Evolutionary conservation across 2,888 invertebrate species (phyloP).

Genomic region (Julus scanicus): DNA sequence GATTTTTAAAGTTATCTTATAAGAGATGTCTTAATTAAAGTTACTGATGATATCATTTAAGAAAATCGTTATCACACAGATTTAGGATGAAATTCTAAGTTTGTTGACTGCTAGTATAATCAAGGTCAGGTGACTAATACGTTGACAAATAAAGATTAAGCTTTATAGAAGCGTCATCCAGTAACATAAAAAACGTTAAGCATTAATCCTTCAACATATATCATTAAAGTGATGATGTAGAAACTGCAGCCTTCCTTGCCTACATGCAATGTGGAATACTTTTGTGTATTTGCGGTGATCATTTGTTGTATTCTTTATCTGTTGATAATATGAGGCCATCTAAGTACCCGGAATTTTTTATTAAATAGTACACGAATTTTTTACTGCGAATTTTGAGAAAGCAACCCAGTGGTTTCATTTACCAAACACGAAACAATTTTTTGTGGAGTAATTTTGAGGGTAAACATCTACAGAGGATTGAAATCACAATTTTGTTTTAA

Average conservation of each 20-base stretch:
- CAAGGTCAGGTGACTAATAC: too few relatives aligned
- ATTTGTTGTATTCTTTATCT: neutral
- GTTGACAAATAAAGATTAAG: too few relatives aligned
- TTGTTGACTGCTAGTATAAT: neutral
- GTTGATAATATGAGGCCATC: slow-evolving; percentile 8
- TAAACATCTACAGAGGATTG: neutral
- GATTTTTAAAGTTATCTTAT: neutral
- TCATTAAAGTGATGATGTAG: neutral
- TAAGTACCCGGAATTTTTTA: neutral
- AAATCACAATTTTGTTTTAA: neutral
- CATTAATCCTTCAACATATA: neutral
- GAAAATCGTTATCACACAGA: too few relatives aligned
- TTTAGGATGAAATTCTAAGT: neutral
- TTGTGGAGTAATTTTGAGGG: neutral
- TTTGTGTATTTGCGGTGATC: neutral
- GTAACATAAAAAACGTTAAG: neutral
- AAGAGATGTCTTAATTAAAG: neutral
- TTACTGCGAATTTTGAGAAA: neutral
- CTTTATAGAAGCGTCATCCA: too few relatives aligned
- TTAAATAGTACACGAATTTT: neutral
- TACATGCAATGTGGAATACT: neutral
- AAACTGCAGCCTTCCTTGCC: neutral
- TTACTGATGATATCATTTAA: neutral
- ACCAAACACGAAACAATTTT: neutral
- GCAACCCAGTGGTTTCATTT: neutral